These are phyloP conservation scores for Epirrita christyi DNA, from an alignment of 2,888 invertebrate species.

Conservation along the genomic window DNA sequence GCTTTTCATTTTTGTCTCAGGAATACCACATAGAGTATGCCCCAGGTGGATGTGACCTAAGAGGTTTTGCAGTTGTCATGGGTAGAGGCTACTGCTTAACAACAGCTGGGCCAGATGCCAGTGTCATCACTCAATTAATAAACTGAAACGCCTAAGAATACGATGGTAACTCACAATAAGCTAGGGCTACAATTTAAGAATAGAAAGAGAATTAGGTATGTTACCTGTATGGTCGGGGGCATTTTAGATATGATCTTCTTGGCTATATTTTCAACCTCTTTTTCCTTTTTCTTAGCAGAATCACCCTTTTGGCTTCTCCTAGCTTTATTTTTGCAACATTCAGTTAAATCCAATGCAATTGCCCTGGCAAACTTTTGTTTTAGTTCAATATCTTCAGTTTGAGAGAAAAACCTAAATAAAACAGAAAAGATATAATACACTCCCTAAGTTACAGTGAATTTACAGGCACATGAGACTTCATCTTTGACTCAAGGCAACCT, in stretches of 20 bases:
- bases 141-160: not conserved
- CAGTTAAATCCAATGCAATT: slow-evolving; percentile 63
- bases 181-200: too few relatives aligned
- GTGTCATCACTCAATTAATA: too few relatives aligned
- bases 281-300: slow-evolving; percentile 53
- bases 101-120: too few relatives aligned
- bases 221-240: slow-evolving; percentile 74
- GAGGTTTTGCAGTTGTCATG: too few relatives aligned
- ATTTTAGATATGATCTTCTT: slow-evolving; percentile 60
- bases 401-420: slow-evolving; percentile 67
- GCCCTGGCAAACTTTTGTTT: slow-evolving; percentile 66
- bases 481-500: too few relatives aligned
- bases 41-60: too few relatives aligned
- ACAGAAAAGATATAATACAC: not conserved
- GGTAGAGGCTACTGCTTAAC: too few relatives aligned
- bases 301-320: slow-evolving; percentile 55
- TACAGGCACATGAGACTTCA: too few relatives aligned
- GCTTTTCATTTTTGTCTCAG: too few relatives aligned
- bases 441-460: too few relatives aligned
- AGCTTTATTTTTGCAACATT: slow-evolving; percentile 68
- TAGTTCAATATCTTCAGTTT: slow-evolving; percentile 68
- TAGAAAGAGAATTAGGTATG: too few relatives aligned
- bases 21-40: too few relatives aligned
- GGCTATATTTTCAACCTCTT: slow-evolving; percentile 41
- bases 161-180: not conserved